phyloP scores from a whole-genome alignment of 1,140 invertebrate species.

The Penaeus indicus region DNA sequence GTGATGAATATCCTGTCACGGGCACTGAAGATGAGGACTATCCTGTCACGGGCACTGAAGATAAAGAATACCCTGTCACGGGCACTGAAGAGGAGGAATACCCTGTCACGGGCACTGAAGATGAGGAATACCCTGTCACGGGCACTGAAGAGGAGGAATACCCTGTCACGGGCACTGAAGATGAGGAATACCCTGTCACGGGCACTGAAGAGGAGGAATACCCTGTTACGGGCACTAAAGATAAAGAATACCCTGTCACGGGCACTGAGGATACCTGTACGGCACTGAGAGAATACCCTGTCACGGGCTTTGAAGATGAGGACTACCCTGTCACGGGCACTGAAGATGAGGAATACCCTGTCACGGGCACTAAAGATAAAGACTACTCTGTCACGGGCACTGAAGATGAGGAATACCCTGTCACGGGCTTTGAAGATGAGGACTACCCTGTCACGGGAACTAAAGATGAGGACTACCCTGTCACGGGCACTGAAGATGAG shows the following conservation, averaged over 20 bases:
- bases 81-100: background rate
- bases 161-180: background rate
- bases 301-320: background rate
- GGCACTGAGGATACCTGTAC: background rate
- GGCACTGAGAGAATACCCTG: background rate
- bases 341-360: background rate
- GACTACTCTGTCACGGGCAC: background rate
- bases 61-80: background rate
- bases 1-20: background rate
- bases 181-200: background rate
- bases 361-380: background rate
- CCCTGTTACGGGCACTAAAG: background rate
- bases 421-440: background rate
- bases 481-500: background rate
- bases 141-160: background rate
- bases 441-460: background rate
- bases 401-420: background rate
- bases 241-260: background rate
- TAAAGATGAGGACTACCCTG: background rate
- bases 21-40: background rate
- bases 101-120: too few species aligned
- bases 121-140: too few species aligned
- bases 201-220: background rate
- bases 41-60: background rate
- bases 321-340: background rate